Conservation (phyloP, 92 coral and sea anemone species). For the Meandrina meandrites region DNA sequence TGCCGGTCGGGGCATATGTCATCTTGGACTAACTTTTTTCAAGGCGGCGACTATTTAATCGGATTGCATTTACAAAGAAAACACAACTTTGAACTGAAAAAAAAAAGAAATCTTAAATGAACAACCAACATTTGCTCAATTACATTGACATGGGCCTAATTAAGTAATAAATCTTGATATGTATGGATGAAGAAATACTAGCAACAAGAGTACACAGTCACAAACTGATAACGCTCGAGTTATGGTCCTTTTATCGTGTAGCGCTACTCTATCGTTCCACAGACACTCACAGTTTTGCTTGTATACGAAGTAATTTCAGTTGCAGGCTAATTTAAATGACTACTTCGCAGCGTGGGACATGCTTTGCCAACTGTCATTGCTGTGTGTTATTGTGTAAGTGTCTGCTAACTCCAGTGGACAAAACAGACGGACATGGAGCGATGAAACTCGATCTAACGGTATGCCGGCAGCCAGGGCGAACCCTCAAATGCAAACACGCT, state of each 20-base stretch:
- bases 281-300: neutral
- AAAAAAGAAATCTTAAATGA: constrained; percentile 13
- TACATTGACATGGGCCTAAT: constrained; percentile 25
- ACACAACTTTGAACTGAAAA: neutral
- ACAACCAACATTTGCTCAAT: constrained; percentile 23
- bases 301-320: neutral
- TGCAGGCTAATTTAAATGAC: neutral
- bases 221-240: neutral
- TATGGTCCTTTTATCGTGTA: neutral
- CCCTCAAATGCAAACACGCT: neutral
- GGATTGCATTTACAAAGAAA: constrained; percentile 31
- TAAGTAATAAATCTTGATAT: constrained; percentile 25
- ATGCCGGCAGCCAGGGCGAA: constrained; percentile 10
- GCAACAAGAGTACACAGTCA: neutral
- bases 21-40: neutral
- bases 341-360: neutral
- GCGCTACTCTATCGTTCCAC: neutral
- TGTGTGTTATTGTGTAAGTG: constrained; percentile 1
- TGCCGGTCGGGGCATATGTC: neutral
- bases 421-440: constrained; percentile 1
- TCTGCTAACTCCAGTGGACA: constrained; percentile 6
- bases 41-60: constrained; percentile 8
- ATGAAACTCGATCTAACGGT: constrained; percentile 28
- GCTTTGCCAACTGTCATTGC: neutral
- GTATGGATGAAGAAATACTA: neutral